Base-by-base conservation (phyloP, 2,888 invertebrate species). In the Eubasilissa splendida region DNA sequence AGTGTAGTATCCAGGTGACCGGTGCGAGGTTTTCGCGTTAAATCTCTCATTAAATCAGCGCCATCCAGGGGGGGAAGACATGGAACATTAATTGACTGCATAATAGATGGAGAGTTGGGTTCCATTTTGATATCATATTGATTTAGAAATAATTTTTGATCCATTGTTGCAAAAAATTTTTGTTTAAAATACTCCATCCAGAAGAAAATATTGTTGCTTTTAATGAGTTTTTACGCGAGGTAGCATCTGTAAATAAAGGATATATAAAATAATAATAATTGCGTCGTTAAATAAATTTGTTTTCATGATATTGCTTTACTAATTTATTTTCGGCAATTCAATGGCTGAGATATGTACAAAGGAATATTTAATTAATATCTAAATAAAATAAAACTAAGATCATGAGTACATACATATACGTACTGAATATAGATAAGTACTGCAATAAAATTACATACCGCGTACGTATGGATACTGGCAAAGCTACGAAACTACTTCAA, bases 51-150 rank as follows among this genome's bases (percentile, higher is more conserved):
- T 68, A 79, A 60, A 54, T 77, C 78, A 53, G 79, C 76, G 73
- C 83, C 83, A 65, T 85, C 60, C 42, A 60, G 22, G n/a, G n/a
- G 50, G 5, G 68, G 31, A 53, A 85, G 76, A 22, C 85, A 84
- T 76, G 85, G 84, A 76, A 82, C 85, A 77, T 87, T 86, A 71
- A 86, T 85, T 3, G 87, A 86, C 83, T 87, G 85, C 87, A 87
- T 87, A 50, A 87, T 86, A 11, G 87, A 86, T 3, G 81, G 63
- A 50, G 78, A 81, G 10, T 70, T 78, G 8, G 78, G 74, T 9
- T 71, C 68, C 33, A 71, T 53, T 73, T 74, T 77, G 11, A 73
- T 63, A 42, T 77, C 76, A 11, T 70, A 63, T 12, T 70, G 70
- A 14, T 80, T 71, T 11, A 58, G 50, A 10, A 31, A 10, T 50